Evolutionary conservation across 1,140 invertebrate species (phyloP), one percentile per base, ranked within the genome.

Genomic region (Heliconius nattereri): DNA sequence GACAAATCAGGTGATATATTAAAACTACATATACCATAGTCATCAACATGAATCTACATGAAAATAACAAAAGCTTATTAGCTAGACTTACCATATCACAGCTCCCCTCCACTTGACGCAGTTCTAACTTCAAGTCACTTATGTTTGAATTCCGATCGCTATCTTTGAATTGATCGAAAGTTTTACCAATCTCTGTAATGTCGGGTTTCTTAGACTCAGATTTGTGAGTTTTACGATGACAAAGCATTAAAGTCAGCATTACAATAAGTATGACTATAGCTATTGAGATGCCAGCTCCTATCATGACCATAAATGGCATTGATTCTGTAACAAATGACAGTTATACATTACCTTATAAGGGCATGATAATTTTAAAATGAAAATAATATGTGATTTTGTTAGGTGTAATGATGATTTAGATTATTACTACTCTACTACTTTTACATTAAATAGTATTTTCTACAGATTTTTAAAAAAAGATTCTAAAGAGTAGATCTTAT

Each of bases 111-210:
- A 92, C 89, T 75, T 94, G 91, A 7, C 92, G 78, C 66, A 94
- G 72, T 76, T 94, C 91, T 66, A 94, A 78, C 72, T 94, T 94
- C 77, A 94, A 80, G 79, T 94, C 91, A 75, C 92, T 94, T 6
- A 94, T 92, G 76, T 92, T 91, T 0, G 91, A 92, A 76, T 84
- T 89, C 45, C 90, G 84, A 78, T 94, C 92, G 71, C 88, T 90
- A 71, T 94, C 91, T 71, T 92, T 94, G 54, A 85, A 93, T 40
- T 85, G 86, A 37, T 91, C 89, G 7, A 86, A 89, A 35, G 79
- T 87, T 81, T 93, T 92, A 3, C 87, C 85, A 73, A 92, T 71
- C 37, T 91, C 86, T 3, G 91, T 90, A 13, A 94, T 86, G 45
- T 94, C 91, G 11, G 92, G 91, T 79, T 93, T 93, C 81, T 93